A percentile compares a stretch with the other conserved stretches of the same genome.
Evolutionary conservation across 2,888 invertebrate species (phyloP).

Genomic region (Carabus problematicus): DNA sequence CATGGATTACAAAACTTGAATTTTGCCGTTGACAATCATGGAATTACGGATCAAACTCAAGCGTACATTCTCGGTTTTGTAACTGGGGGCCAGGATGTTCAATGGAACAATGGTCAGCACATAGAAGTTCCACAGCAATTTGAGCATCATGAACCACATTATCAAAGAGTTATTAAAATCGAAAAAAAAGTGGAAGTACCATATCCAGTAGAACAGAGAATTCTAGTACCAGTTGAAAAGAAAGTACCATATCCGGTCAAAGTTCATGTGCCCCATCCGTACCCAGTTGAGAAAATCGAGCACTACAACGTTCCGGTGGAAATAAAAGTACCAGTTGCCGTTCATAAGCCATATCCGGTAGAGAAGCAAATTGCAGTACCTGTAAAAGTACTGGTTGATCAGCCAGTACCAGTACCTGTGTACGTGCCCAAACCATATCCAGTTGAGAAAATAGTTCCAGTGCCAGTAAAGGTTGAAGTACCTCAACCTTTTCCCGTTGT

Average conservation of each 20-base stretch:
- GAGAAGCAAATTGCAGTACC: conserved; percentile 75
- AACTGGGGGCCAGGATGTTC: no score
- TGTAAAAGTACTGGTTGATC: conserved; percentile 66
- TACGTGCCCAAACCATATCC: conserved; percentile 79
- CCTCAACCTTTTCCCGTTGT: conserved; percentile 74
- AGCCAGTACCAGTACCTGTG: conserved; percentile 72
- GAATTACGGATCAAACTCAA: no score
- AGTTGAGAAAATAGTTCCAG: conserved; percentile 71
- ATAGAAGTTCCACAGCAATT: not conserved
- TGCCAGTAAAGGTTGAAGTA: conserved; percentile 71
- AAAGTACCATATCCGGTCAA: conserved; percentile 55
- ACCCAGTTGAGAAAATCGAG: conserved; percentile 72
- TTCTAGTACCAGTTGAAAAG: conserved; percentile 67
- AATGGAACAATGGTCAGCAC: no score
- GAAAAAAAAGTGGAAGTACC: conserved; percentile 73
- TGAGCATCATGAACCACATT: conserved; percentile 15
- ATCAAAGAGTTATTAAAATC: conserved; percentile 57
- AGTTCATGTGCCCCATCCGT: conserved; percentile 61
- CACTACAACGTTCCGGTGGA: conserved; percentile 72
- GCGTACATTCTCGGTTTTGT: no score
- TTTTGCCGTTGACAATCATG: no score
- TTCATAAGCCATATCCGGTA: conserved; percentile 69
- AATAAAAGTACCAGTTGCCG: conserved; percentile 60
- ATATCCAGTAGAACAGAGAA: conserved; percentile 70
- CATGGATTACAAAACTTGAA: no score